phyloP scores from a whole-genome alignment of 2,888 invertebrate genomes.

The Pristionchus arcanus region DNA sequence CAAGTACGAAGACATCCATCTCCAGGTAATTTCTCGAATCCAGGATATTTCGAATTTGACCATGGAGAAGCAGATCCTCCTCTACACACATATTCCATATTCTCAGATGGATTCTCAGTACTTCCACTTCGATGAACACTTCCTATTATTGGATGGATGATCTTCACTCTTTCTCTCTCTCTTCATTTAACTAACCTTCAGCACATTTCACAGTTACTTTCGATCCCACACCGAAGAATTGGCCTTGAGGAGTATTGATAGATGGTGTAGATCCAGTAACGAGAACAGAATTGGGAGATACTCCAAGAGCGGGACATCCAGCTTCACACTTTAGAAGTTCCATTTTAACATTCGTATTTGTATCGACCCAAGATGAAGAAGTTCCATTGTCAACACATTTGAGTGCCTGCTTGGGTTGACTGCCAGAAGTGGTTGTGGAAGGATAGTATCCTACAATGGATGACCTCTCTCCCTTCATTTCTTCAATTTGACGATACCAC shows the following conservation, averaged over 20 bases:
- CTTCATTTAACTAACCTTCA: not conserved
- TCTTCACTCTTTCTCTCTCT: not conserved
- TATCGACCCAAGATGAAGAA: constrained; percentile 35
- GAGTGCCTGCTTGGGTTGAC: not conserved
- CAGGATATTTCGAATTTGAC: constrained; percentile 13
- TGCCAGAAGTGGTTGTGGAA: not conserved
- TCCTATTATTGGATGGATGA: not conserved
- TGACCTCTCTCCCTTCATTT: not conserved
- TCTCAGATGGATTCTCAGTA: constrained; percentile 7
- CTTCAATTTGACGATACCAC: not conserved
- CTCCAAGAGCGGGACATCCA: constrained; percentile 48
- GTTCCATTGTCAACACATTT: constrained; percentile 51
- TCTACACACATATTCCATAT: constrained; percentile 49
- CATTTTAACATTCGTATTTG: not conserved
- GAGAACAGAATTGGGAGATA: not conserved
- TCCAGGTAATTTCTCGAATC: constrained; percentile 50
- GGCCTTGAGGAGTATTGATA: not conserved
- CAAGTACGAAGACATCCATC: constrained; percentile 34
- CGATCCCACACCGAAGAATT: not conserved
- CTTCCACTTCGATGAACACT: constrained; percentile 22
- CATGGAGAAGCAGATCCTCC: constrained; percentile 31
- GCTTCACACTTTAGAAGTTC: constrained; percentile 9
- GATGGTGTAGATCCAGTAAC: not conserved
- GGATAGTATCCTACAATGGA: constrained; percentile 41
- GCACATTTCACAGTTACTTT: constrained; percentile 30